A percentile compares a stretch with the other conserved stretches of the same genome.
These are phyloP conservation scores for Anolis carolinensis DNA, from an alignment of 2,113 vertebrate genomes.

Conservation along the genomic window DNA sequence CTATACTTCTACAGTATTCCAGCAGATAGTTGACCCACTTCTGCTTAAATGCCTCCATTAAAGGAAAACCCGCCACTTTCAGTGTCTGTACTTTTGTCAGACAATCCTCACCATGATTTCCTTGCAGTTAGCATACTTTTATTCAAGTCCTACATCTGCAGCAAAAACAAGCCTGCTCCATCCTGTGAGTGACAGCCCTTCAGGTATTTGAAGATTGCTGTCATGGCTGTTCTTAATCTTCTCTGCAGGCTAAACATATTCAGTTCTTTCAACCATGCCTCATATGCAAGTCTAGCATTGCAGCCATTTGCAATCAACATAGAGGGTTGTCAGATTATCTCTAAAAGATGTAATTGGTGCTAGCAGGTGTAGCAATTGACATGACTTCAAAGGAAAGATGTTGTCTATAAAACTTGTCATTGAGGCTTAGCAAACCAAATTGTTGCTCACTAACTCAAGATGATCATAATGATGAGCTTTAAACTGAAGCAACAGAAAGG, in stretches of 20 bases:
- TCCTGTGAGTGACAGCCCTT: too few species aligned
- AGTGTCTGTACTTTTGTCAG: not conserved
- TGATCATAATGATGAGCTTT: not conserved
- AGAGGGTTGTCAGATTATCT: not conserved
- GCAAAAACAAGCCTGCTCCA: not conserved
- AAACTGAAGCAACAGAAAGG: not conserved
- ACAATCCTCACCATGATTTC: not conserved
- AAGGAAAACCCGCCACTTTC: not conserved
- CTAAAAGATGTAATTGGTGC: not conserved
- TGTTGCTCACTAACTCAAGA: not conserved
- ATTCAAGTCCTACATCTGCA: not conserved
- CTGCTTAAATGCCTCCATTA: not conserved
- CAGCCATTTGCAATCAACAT: conserved; percentile 14
- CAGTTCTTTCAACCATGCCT: not conserved
- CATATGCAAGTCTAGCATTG: not conserved
- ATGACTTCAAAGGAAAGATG: too few species aligned
- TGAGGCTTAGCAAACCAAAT: not conserved
- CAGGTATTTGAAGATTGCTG: too few species aligned
- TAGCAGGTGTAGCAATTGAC: not conserved
- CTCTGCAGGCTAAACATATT: not conserved
- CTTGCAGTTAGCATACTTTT: not conserved
- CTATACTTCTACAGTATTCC: too few species aligned
- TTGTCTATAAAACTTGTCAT: not conserved
- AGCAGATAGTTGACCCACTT: not conserved
- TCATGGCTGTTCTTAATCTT: too few species aligned